A percentile compares a stretch with the other conserved stretches of the same genome.
phyloP scores from a whole-genome alignment of 2,113 vertebrate species.

The Osmerus eperlanus region DNA sequence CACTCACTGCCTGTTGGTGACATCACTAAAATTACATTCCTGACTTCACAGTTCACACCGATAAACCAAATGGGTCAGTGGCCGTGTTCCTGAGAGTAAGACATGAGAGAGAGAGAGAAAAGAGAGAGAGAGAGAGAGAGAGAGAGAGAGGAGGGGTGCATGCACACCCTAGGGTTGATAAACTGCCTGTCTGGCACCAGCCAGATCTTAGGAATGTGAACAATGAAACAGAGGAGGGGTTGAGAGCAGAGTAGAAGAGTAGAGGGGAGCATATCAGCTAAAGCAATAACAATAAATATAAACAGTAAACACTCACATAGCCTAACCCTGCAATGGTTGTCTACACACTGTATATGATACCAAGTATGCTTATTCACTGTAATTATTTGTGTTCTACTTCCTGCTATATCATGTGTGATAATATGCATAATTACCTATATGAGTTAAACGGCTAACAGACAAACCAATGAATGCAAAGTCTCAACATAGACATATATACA shows the following conservation, averaged over 20 bases:
- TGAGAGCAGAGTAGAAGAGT: not conserved
- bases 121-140: no score
- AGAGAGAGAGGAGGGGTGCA: not conserved
- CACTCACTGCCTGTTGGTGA: conserved; percentile 68
- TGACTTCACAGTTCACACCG: conserved; percentile 20
- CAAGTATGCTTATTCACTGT: no score
- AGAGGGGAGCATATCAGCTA: not conserved
- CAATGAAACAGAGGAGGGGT: conserved; percentile 27
- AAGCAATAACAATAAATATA: conserved; percentile 33
- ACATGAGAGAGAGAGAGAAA: no score
- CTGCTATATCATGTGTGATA: no score
- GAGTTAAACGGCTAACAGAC: no score
- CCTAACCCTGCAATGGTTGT: not conserved
- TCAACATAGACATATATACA: no score
- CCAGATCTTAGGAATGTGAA: conserved; percentile 42
- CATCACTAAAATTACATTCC: not conserved
- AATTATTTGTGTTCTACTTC: no score
- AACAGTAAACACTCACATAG: conserved; percentile 26
- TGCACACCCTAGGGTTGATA: no score
- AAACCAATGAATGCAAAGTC: not conserved
- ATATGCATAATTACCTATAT: no score
- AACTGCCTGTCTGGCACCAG: not conserved
- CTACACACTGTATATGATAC: not conserved
- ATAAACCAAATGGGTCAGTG: not conserved
- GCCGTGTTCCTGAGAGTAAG: no score